phyloP scores from a whole-genome alignment of 2,797 vertebrate genomes.

The Helarctos malayanus region DNA sequence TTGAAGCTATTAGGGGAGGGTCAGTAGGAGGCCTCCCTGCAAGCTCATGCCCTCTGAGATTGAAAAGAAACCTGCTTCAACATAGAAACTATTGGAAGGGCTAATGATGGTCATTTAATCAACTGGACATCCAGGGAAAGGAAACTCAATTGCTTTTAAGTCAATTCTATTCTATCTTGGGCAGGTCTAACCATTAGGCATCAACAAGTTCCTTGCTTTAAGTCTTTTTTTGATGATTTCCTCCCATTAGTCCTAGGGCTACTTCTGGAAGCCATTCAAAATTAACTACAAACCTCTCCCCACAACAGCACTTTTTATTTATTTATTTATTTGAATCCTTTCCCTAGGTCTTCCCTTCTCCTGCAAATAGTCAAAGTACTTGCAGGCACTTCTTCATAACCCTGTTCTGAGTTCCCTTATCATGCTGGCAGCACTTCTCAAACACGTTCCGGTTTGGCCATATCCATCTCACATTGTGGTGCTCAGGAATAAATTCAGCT shows the following conservation, averaged over 20 bases:
- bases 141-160: not conserved
- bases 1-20: not conserved
- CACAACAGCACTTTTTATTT: not conserved
- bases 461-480: not conserved
- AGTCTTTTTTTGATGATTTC: conserved; percentile 38
- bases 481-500: not conserved
- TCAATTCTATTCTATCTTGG: not conserved
- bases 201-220: not conserved
- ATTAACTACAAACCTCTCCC: not conserved
- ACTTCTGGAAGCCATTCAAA: not conserved
- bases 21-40: not conserved
- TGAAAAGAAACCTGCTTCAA: conserved; percentile 6
- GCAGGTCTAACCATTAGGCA: not conserved
- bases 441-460: not conserved
- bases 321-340: not conserved
- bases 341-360: not conserved
- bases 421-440: not conserved
- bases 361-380: not conserved
- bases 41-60: not conserved
- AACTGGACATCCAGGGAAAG: not conserved
- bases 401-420: not conserved
- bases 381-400: not conserved
- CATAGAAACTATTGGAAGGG: not conserved
- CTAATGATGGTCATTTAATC: not conserved
- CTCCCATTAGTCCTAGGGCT: not conserved